Conservation (phyloP, 53 echinoderm and acorn worm genomes). For the Arbacia lixula region DNA sequence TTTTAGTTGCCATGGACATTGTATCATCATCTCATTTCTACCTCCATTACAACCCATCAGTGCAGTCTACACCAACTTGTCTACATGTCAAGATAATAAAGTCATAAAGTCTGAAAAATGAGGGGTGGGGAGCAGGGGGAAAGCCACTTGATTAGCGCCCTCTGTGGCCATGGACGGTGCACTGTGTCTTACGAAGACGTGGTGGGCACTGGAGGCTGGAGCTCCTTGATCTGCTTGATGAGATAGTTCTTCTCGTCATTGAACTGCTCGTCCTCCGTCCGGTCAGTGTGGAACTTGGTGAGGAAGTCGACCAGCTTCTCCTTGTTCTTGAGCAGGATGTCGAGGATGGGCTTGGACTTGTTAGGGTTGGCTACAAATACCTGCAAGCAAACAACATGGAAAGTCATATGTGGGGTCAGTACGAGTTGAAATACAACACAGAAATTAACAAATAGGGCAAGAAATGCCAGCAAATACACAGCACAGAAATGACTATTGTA, state of each 20-base stretch:
- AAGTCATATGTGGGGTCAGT: background rate
- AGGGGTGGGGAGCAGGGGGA: background rate
- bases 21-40: background rate
- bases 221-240: conserved; percentile 95
- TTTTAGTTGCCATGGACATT: background rate
- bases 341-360: conserved; percentile 83
- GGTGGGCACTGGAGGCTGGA: conserved; percentile 52
- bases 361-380: conserved; percentile 99
- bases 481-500: too few species aligned
- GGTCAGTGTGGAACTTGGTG: conserved; percentile 89
- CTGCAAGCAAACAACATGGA: conserved; percentile 39
- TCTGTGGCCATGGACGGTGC: too few species aligned
- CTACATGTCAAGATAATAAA: too few species aligned
- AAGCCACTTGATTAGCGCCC: too few species aligned
- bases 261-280: conserved; percentile 99
- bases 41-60: conserved; percentile 1
- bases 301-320: conserved; percentile 94
- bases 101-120: too few species aligned
- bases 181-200: conserved; percentile 8
- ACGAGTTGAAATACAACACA: too few species aligned
- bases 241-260: conserved; percentile 99
- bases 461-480: too few species aligned
- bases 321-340: conserved; percentile 94
- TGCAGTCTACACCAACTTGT: background rate
- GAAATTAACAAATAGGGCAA: too few species aligned